phyloP scores from a whole-genome alignment of 2,113 vertebrate species.

The Leiothrix lutea region DNA sequence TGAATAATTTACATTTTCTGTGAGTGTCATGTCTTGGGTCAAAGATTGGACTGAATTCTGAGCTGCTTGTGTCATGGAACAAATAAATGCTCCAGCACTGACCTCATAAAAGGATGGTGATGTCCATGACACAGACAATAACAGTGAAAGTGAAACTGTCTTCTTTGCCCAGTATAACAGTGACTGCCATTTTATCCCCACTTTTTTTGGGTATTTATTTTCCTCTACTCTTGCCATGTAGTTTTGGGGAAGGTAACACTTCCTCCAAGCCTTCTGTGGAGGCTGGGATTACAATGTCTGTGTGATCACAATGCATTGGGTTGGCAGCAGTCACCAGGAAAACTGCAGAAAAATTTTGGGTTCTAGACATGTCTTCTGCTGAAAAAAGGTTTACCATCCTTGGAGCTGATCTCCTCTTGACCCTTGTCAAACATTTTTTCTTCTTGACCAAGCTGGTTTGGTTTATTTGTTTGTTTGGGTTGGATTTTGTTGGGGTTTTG shows the following conservation, averaged over 20 bases:
- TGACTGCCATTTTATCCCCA: neutral
- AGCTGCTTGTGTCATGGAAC: neutral
- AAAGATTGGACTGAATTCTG: neutral
- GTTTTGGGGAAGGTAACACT: neutral
- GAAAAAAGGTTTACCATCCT: neutral
- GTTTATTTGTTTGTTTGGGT: neutral
- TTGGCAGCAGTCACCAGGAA: neutral
- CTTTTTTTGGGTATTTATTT: neutral
- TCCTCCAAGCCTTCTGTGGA: neutral
- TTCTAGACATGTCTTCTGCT: neutral
- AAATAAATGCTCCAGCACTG: neutral
- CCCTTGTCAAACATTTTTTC: neutral
- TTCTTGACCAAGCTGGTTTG: neutral
- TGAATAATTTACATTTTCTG: neutral
- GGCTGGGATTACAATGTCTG: neutral
- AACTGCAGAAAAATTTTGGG: neutral
- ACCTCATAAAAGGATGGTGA: neutral
- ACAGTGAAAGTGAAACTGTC: neutral
- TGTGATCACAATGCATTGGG: neutral
- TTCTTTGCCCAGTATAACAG: neutral
- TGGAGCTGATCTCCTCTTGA: neutral
- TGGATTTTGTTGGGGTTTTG: neutral
- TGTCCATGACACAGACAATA: accelerated
- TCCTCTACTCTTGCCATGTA: neutral
- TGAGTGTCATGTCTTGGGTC: neutral